A percentile compares a stretch with the other conserved stretches of the same genome.
Conservation (phyloP, 2,113 vertebrate genomes). For the Rhinoderma darwinii region DNA sequence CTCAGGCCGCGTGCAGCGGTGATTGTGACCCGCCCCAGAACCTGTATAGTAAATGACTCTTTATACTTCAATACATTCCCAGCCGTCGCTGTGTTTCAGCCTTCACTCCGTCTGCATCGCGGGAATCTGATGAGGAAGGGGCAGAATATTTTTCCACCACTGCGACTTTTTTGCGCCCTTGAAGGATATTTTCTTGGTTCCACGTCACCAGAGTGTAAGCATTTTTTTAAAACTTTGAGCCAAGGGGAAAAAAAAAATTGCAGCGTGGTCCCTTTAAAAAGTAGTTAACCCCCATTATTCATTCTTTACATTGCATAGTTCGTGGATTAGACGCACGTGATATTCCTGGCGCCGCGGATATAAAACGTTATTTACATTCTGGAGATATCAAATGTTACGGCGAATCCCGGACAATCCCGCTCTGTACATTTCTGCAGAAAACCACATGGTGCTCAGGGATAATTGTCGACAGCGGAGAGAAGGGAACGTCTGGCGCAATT, state of each 20-base stretch:
- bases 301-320: background rate
- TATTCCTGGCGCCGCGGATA: conserved; percentile 31
- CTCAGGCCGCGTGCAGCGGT: too few relatives aligned
- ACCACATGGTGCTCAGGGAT: conserved; percentile 16
- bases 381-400: conserved; percentile 20
- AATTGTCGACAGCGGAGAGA: conserved; percentile 6
- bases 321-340: background rate
- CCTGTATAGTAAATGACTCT: too few relatives aligned
- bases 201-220: too few relatives aligned
- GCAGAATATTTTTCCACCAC: too few relatives aligned
- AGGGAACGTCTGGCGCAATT: background rate
- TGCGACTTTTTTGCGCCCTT: too few relatives aligned
- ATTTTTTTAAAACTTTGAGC: too few relatives aligned
- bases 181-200: too few relatives aligned
- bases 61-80: too few relatives aligned
- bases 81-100: too few relatives aligned
- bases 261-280: background rate
- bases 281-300: background rate
- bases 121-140: too few relatives aligned
- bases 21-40: too few relatives aligned
- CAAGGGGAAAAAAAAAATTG: background rate
- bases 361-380: conserved; percentile 3
- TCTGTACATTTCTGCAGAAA: background rate
- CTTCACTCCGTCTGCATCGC: too few relatives aligned
- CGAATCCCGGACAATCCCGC: conserved; percentile 7